Base-by-base conservation (phyloP, 2,888 invertebrate species). In the Romanomermis culicivorax region DNA sequence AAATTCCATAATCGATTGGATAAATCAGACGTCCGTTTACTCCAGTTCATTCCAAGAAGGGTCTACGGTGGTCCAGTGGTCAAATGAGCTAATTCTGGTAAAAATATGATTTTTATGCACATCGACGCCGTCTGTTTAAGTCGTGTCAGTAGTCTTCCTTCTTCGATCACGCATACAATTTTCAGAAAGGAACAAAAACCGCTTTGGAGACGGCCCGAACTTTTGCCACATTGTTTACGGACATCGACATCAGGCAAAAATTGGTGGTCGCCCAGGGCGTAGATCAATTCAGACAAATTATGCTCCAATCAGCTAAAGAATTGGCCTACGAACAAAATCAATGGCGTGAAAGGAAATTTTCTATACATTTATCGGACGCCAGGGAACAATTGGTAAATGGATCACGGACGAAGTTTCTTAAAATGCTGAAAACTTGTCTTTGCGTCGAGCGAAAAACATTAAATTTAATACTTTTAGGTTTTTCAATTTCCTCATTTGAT, bases 151-250 rank as follows among this genome's bases (percentile, higher is more conserved):
- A n/a, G n/a, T n/a, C n/a, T n/a, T n/a, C n/a, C n/a, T n/a, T n/a
- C n/a, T n/a, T n/a, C n/a, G n/a, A n/a, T n/a, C n/a, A n/a, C n/a
- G n/a, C n/a, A n/a, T n/a, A n/a, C n/a, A n/a, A n/a, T n/a, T n/a
- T n/a, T 53, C 58, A 74, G 72, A 74, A 73, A 69, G 68, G 66
- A 50, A 72, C 73, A 2, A 74, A 74, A 59, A 69, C 66, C 20
- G 68, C 71, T 0, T 56, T 70, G 53, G 74, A 75, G 61, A 71
- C 69, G 2, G 71, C 70, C 1, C 63, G 72, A 36, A 72, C 73
- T 2, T 73, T 74, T 61, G 65, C 69, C 1, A 72, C 73, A 1
- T 58, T 75, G 20, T 67, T 74, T 49, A 61, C 71, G 30, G 69
- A 71, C 61, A 61, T 69, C 51, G 64, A 65, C 24, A 64, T 73